Conservation (phyloP, 2,888 invertebrate genomes). For the Cosmia pyralina region DNA sequence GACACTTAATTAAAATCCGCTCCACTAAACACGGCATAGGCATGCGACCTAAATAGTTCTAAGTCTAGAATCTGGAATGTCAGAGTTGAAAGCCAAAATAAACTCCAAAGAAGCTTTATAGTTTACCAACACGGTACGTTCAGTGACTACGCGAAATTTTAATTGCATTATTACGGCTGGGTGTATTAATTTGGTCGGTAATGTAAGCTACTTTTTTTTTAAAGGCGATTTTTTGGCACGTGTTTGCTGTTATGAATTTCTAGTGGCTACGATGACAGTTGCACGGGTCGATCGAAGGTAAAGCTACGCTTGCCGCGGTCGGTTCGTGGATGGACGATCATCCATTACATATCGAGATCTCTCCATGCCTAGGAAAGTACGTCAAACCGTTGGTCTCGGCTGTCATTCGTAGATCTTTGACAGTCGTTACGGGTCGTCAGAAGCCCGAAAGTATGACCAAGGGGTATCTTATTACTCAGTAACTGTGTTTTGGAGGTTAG, state of each 20-base stretch:
- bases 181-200: constrained; percentile 27
- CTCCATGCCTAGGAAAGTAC: too few relatives aligned
- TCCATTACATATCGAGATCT: too few relatives aligned
- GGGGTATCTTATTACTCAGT: too few relatives aligned
- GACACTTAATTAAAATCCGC: constrained; percentile 31
- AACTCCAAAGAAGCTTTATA: constrained; percentile 43
- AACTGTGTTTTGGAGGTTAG: too few relatives aligned
- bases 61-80: constrained; percentile 63
- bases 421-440: too few relatives aligned
- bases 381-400: too few relatives aligned
- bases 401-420: too few relatives aligned
- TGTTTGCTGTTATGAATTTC: background rate
- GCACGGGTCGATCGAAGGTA: too few relatives aligned
- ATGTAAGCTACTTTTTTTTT: constrained; percentile 23
- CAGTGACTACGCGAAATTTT: constrained; percentile 35
- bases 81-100: constrained; percentile 68
- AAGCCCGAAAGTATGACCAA: too few relatives aligned
- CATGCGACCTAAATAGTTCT: constrained; percentile 65
- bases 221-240: background rate
- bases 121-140: constrained; percentile 49
- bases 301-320: too few relatives aligned
- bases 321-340: too few relatives aligned
- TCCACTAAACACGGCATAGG: constrained; percentile 44
- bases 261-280: too few relatives aligned
- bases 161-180: constrained; percentile 1